These are phyloP conservation scores for Tigriopus japonicus DNA, from an alignment of 1,140 invertebrate genomes.

Conservation along the genomic window DNA sequence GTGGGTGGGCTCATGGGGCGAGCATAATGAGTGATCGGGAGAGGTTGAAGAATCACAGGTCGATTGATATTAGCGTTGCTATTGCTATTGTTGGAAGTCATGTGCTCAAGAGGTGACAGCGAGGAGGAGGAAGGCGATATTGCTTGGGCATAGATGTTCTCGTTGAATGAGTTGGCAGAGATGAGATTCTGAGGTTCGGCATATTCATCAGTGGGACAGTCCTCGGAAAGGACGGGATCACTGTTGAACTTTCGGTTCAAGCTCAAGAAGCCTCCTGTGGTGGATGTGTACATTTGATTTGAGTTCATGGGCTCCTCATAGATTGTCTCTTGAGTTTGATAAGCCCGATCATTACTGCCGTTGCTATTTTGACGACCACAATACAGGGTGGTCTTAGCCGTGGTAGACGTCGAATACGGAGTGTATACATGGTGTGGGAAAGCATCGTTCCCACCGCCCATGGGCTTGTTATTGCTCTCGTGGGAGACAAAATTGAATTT, in stretches of 20 bases:
- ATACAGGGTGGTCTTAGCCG: neutral
- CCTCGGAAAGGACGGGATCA: neutral
- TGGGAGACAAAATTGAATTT: neutral
- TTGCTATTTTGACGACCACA: too few species aligned
- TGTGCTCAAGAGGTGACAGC: too few species aligned
- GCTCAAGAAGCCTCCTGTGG: neutral
- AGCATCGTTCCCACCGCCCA: too few species aligned
- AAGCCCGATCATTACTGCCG: too few species aligned
- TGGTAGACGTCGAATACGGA: neutral
- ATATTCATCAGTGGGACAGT: conserved; percentile 9
- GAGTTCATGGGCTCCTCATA: conserved; percentile 4
- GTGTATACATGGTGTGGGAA: neutral
- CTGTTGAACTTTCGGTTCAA: conserved; percentile 8
- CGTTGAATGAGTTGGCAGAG: neutral
- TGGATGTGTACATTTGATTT: neutral
- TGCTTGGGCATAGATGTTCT: neutral
- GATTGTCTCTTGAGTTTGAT: conserved; percentile 1
- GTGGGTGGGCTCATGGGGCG: neutral
- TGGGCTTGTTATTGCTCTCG: neutral
- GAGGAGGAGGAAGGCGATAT: too few species aligned
- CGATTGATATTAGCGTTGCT: neutral
- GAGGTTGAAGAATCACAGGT: neutral
- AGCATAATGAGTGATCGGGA: neutral
- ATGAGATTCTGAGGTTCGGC: neutral
- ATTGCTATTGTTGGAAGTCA: too few species aligned